Evolutionary conservation across 1,140 invertebrate species (phyloP), one percentile per base, ranked within the genome.

Genomic region (Nasonia vitripennis): DNA sequence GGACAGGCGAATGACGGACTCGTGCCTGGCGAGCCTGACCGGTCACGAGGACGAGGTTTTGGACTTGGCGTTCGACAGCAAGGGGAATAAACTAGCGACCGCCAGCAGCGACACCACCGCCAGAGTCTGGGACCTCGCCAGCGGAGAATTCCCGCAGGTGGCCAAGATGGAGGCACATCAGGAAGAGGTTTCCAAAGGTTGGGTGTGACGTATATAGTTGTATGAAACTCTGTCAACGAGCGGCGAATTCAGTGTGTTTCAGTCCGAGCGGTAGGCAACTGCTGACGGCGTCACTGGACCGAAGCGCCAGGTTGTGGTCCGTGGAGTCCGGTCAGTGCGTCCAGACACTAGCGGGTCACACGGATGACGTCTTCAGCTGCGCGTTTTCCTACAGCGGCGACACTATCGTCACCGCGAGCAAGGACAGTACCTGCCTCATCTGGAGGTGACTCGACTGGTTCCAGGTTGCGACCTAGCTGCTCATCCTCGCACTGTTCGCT

Each of bases 311-410:
- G n/a, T 88, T 97, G 7, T 97, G 97, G 97, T 95, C 96, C 82
- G 91, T 95, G 0, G 94, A 95, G 67, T 95, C 94, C 1, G 96
- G 96, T 0, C 93, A 94, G 62, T 96, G 96, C 88, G 93, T 95
- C 1, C 95, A 96, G 92, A 94, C 96, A 12, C 92, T 97, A 0
- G 94, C 95, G 6, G 96, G 96, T 0, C 97, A 97, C 88, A 95
- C 95, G 41, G 96, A 96, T 27, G 96, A 97, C 89, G 96, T 97
- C 41, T 97, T 97, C 90, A 96, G 95, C 4, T 97, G 96, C 88
- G 95, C 95, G 2, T 97, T 96, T 90, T 97, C 96, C 23, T 97
- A 97, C 90, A 93, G 95, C 2, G 96, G 96, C 1, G 96, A 97
- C 89, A 95, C 95, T 2, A 95, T 97, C 84, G 93, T 97, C 74